These are phyloP conservation scores for Regulus satrapa DNA, from an alignment of 2,113 vertebrate genomes.

Conservation along the genomic window DNA sequence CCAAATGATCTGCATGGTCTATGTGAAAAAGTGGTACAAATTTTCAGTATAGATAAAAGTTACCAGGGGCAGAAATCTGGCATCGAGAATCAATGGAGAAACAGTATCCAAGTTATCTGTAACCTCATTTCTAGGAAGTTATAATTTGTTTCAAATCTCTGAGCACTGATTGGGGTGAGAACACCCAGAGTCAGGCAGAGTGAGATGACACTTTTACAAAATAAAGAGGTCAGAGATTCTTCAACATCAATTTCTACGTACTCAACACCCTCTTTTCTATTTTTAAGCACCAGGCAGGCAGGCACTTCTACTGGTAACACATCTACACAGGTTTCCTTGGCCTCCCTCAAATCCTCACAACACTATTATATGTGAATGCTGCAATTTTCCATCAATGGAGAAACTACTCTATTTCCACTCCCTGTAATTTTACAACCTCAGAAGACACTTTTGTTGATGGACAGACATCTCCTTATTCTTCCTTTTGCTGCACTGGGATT, in stretches of 20 bases:
- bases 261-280: slow-evolving; percentile 27
- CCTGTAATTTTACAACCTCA: neutral
- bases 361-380: neutral
- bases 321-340: neutral
- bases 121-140: neutral
- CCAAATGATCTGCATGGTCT: neutral
- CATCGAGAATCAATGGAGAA: neutral
- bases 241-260: slow-evolving; percentile 12
- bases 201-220: neutral
- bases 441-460: neutral
- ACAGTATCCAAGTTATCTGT: neutral
- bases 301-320: neutral
- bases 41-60: neutral
- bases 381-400: slow-evolving; percentile 15
- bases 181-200: neutral
- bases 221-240: slow-evolving; percentile 17
- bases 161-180: neutral
- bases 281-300: slow-evolving; percentile 4
- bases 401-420: neutral
- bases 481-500: neutral
- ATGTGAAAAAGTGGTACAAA: neutral
- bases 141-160: neutral
- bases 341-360: neutral
- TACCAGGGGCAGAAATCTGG: neutral
- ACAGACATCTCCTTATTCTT: neutral